Conservation (phyloP, 2,888 invertebrate species). For the Brachynemurus nebulosus region DNA sequence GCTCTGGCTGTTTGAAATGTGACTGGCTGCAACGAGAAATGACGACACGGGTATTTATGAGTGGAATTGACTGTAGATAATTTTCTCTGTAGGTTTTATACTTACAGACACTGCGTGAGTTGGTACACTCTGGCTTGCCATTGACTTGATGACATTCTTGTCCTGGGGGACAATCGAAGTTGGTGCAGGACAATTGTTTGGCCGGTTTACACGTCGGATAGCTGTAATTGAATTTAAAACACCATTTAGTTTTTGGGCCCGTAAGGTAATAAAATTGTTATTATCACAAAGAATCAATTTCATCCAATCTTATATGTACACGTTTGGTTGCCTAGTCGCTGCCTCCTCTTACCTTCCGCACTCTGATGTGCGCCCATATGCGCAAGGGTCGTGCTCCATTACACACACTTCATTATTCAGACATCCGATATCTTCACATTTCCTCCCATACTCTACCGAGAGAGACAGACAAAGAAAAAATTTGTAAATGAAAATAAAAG, state of each 20-base stretch:
- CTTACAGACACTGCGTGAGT: slow-evolving; percentile 20
- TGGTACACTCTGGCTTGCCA: slow-evolving; percentile 29
- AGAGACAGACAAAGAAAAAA: slow-evolving; percentile 15
- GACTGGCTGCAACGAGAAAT: slow-evolving; percentile 11
- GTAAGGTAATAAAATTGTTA: not conserved
- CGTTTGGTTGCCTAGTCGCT: not conserved
- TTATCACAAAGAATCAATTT: no score
- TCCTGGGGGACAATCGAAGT: slow-evolving; percentile 30
- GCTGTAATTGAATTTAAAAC: slow-evolving; percentile 19
- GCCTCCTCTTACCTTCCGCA: slow-evolving; percentile 30
- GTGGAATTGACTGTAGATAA: not conserved
- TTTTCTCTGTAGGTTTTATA: slow-evolving; percentile 1
- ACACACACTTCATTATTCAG: slow-evolving; percentile 56
- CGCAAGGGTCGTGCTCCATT: slow-evolving; percentile 56
- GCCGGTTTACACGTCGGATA: slow-evolving; percentile 30
- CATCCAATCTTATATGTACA: slow-evolving; percentile 10
- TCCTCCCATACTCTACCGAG: slow-evolving; percentile 65
- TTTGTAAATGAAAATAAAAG: not conserved
- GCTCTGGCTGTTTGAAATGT: slow-evolving; percentile 10
- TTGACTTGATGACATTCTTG: slow-evolving; percentile 29
- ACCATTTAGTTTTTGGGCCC: slow-evolving; percentile 1
- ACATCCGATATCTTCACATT: slow-evolving; percentile 67
- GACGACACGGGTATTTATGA: not conserved
- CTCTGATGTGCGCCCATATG: slow-evolving; percentile 38
- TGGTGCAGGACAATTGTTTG: slow-evolving; percentile 22